Percentiles rank a stretch among this genome's conserved stretches.
Evolutionary conservation across 2,797 vertebrate species (phyloP).

Genomic region (Huso huso): DNA sequence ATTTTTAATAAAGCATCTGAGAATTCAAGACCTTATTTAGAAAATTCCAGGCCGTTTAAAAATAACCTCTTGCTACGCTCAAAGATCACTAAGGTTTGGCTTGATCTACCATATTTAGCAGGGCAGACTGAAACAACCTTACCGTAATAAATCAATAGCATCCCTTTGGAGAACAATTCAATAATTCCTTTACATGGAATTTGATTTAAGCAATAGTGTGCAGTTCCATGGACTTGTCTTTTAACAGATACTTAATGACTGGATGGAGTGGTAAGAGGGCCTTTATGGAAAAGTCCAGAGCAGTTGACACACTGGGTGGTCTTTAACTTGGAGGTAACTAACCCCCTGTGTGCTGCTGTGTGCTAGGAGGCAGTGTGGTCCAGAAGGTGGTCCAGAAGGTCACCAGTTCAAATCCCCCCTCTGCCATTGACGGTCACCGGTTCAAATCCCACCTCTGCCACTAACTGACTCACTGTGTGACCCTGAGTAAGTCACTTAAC

Average conservation of each 20-base stretch:
- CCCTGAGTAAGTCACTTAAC: too few relatives aligned
- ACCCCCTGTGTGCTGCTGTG: not conserved
- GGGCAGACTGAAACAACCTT: not conserved
- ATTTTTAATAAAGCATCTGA: not conserved
- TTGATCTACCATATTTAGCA: not conserved
- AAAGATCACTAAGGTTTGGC: not conserved
- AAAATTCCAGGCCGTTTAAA: not conserved
- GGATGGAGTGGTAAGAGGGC: not conserved
- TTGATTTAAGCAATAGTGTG: not conserved
- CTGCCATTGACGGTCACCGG: too few relatives aligned
- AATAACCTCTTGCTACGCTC: not conserved
- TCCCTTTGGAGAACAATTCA: not conserved
- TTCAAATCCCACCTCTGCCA: too few relatives aligned
- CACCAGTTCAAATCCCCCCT: too few relatives aligned
- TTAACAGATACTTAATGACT: not conserved
- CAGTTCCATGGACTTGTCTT: not conserved
- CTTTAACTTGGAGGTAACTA: not conserved
- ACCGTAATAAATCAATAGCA: not conserved
- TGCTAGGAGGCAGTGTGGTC: too few relatives aligned
- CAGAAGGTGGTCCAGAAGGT: too few relatives aligned
- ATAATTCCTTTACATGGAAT: not conserved
- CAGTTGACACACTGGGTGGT: not conserved
- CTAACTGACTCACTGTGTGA: too few relatives aligned
- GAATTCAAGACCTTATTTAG: not conserved
- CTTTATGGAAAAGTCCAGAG: not conserved